These are phyloP conservation scores for Meda fulgida DNA, from an alignment of 2,797 vertebrate genomes.

Conservation along the genomic window DNA sequence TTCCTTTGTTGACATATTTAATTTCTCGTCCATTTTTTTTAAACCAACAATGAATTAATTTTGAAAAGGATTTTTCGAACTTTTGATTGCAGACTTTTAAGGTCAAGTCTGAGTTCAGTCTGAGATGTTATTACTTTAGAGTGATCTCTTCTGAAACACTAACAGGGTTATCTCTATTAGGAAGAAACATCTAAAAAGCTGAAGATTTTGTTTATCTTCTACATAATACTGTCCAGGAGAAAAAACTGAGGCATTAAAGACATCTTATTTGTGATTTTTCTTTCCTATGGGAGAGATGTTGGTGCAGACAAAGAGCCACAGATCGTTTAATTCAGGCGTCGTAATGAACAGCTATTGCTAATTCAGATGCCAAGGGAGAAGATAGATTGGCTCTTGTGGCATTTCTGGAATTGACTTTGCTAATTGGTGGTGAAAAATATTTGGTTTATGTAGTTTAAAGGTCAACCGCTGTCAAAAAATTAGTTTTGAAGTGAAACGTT, in stretches of 20 bases:
- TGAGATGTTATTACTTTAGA: constrained; percentile 3
- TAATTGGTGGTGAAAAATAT: constrained; percentile 78
- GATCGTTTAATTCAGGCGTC: not conserved
- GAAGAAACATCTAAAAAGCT: not conserved
- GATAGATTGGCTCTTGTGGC: constrained; percentile 52
- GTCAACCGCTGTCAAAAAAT: constrained; percentile 72
- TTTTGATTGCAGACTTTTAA: not conserved
- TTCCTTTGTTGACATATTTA: not conserved
- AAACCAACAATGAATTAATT: not conserved
- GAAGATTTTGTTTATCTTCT: not conserved
- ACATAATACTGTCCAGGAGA: not conserved
- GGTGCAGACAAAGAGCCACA: not conserved
- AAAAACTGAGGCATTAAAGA: not conserved
- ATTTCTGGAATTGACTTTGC: constrained; percentile 58
- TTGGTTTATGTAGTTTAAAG: constrained; percentile 70
- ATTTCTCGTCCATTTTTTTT: not conserved
- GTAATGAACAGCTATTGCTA: constrained; percentile 60
- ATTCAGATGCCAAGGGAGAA: constrained; percentile 57
- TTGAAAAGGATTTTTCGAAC: not conserved
- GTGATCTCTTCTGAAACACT: not conserved
- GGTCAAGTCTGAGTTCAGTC: not conserved
- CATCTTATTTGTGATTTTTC: not conserved
- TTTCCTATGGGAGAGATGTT: not conserved
- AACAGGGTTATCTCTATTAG: not conserved
- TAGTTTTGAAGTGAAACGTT: constrained; percentile 46